These are phyloP conservation scores for Lordiphosa fenestrarum DNA, from an alignment of 2,888 invertebrate genomes.

Conservation along the genomic window DNA sequence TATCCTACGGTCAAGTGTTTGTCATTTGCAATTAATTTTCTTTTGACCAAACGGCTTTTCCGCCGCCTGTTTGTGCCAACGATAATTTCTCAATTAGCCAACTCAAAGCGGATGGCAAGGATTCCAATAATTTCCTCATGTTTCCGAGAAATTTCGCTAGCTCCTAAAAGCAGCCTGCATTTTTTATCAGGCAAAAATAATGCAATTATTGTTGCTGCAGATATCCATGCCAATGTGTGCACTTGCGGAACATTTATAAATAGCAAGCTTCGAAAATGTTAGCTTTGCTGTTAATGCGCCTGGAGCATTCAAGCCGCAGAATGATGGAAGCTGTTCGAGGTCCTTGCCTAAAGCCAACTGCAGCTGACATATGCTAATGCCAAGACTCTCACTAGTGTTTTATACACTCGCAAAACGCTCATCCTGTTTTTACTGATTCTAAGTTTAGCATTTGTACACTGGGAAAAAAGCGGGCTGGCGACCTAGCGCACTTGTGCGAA, in stretches of 20 bases:
- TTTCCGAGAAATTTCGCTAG: conserved; percentile 32
- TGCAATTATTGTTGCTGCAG: conserved; percentile 44
- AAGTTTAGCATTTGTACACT: too few relatives aligned
- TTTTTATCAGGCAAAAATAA: conserved; percentile 60
- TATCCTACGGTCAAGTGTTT: conserved; percentile 54
- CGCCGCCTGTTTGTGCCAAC: conserved; percentile 43
- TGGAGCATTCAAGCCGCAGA: background rate
- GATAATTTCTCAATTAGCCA: conserved; percentile 61
- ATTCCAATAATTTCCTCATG: conserved; percentile 56
- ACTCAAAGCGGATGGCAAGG: conserved; percentile 45
- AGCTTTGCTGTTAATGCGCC: conserved; percentile 40
- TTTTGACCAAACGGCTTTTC: conserved; percentile 56
- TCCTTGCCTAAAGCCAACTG: conserved; percentile 37
- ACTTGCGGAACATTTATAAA: conserved; percentile 36
- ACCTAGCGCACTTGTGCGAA: too few relatives aligned
- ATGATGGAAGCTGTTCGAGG: conserved; percentile 3
- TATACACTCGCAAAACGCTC: conserved; percentile 15
- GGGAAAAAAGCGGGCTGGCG: too few relatives aligned
- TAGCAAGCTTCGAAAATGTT: conserved; percentile 37
- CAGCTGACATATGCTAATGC: conserved; percentile 65
- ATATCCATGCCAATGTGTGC: conserved; percentile 20
- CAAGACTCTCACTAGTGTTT: conserved; percentile 33
- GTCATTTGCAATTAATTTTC: conserved; percentile 71
- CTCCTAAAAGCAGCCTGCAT: conserved; percentile 67
- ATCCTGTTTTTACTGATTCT: too few relatives aligned